A percentile compares a stretch with the other conserved stretches of the same genome.
Conservation (phyloP, 2,888 invertebrate genomes). For the Scrobipalpa atriplicella region DNA sequence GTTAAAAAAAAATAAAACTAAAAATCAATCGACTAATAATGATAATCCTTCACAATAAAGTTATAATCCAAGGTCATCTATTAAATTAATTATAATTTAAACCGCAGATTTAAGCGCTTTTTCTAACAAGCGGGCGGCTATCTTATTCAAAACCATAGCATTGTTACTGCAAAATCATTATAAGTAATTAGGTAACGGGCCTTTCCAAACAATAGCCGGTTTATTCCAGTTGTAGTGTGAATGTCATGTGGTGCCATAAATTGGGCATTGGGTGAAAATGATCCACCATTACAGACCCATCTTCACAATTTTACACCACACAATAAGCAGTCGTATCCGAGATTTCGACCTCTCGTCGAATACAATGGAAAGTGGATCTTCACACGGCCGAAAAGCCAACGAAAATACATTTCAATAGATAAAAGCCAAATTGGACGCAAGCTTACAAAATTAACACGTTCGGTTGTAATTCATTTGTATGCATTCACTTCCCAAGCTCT, state of each 20-base stretch:
- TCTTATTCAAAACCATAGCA: not conserved
- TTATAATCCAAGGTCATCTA: too few relatives aligned
- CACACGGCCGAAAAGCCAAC: slow-evolving; percentile 64
- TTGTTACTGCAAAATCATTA: slow-evolving; percentile 9
- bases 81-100: too few relatives aligned
- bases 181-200: slow-evolving; percentile 20
- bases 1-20: too few relatives aligned
- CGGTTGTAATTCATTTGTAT: slow-evolving; percentile 71
- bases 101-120: not conserved
- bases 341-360: slow-evolving; percentile 36
- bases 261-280: slow-evolving; percentile 53
- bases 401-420: slow-evolving; percentile 80
- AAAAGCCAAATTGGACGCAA: slow-evolving; percentile 72
- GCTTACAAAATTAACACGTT: slow-evolving; percentile 77
- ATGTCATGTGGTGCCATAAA: slow-evolving; percentile 59
- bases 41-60: not conserved
- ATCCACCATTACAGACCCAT: slow-evolving; percentile 62
- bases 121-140: not conserved
- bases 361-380: slow-evolving; percentile 32
- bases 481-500: slow-evolving; percentile 58
- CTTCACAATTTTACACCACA: slow-evolving; percentile 52
- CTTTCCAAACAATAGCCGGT: slow-evolving; percentile 57
- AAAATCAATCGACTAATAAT: too few relatives aligned
- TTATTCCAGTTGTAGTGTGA: slow-evolving; percentile 46
- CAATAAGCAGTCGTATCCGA: slow-evolving; percentile 39